Conservation (phyloP, 2,797 vertebrate species). For the Ceryle rudis region DNA sequence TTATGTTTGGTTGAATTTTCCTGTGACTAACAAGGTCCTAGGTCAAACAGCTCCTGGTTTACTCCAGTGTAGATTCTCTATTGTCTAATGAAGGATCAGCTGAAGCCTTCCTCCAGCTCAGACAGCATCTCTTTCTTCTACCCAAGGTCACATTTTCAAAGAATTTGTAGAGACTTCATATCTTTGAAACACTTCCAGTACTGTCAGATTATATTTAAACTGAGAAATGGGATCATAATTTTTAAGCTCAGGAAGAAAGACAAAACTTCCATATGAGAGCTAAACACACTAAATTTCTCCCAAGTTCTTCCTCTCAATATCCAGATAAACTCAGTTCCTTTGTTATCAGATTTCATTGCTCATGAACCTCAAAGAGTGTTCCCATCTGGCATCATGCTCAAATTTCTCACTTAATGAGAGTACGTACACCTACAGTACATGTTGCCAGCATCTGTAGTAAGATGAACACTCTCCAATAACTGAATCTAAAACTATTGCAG, state of each 20-base stretch:
- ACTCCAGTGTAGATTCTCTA: no score
- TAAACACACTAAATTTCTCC: background rate
- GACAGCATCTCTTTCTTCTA: background rate
- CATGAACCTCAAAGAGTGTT: accelerated
- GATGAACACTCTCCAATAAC: background rate
- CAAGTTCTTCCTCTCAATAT: background rate
- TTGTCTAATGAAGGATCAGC: background rate
- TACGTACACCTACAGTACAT: background rate
- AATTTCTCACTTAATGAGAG: background rate
- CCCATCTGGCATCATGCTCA: background rate
- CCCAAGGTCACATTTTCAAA: background rate
- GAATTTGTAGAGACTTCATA: background rate
- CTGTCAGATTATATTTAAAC: background rate
- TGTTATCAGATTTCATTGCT: background rate
- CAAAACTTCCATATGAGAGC: background rate
- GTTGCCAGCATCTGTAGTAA: background rate
- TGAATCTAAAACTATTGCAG: background rate
- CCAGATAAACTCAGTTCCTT: background rate
- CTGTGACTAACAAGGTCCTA: background rate
- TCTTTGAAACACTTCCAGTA: background rate
- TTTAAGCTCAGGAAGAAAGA: background rate
- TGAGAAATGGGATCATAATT: background rate
- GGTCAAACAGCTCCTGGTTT: background rate
- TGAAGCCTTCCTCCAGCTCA: background rate
- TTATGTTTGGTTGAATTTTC: background rate